Evolutionary conservation across 2,888 invertebrate genomes (phyloP).

Genomic region (Erebia epiphron): DNA sequence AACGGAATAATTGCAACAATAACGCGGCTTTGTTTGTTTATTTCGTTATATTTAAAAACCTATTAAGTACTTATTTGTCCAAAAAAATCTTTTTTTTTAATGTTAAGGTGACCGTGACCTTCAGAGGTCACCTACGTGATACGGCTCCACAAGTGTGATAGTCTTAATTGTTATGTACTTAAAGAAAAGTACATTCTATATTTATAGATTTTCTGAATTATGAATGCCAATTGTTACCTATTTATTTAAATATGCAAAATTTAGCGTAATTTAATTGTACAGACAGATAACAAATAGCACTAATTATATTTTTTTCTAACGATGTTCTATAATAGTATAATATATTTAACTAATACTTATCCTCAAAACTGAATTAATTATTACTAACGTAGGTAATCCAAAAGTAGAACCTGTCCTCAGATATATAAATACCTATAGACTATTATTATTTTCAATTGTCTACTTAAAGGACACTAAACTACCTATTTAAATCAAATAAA

Average conservation of each 20-base stretch:
- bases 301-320: not conserved
- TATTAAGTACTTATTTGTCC: too few species aligned
- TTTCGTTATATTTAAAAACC: not conserved
- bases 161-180: constrained; percentile 28
- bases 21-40: too few species aligned
- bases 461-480: not conserved
- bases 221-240: too few species aligned
- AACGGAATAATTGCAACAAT: not conserved
- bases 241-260: too few species aligned
- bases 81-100: too few species aligned
- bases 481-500: not conserved
- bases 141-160: constrained; percentile 37
- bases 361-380: too few species aligned
- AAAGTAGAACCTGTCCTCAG: not conserved
- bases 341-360: too few species aligned
- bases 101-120: constrained; percentile 60
- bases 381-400: not conserved
- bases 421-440: too few species aligned
- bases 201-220: constrained; percentile 34
- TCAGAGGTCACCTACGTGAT: constrained; percentile 65
- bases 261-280: not conserved
- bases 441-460: not conserved
- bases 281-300: not conserved
- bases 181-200: constrained; percentile 34
- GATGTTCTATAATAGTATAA: not conserved